phyloP scores from a whole-genome alignment of 92 coral and sea anemone genomes.

The Paragorgia papillata region DNA sequence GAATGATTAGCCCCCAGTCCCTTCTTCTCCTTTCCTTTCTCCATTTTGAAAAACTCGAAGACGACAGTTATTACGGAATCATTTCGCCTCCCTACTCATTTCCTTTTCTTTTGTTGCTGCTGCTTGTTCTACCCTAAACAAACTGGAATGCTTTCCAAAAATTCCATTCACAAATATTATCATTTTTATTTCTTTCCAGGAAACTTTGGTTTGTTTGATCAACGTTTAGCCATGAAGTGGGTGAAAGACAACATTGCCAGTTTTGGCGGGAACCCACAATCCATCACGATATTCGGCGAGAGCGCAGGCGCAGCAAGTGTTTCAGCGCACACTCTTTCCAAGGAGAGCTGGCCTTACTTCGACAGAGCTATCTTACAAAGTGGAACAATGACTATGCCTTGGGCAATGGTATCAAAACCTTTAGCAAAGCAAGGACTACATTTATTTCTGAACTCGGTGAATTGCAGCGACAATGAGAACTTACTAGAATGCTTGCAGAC shows the following conservation, averaged over 20 bases:
- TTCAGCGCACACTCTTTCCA: slow-evolving; percentile 17
- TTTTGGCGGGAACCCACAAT: slow-evolving; percentile 30
- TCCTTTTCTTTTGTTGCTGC: too few relatives aligned
- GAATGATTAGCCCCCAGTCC: too few relatives aligned
- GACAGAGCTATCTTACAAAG: slow-evolving; percentile 26
- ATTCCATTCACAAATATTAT: too few relatives aligned
- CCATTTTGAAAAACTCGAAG: too few relatives aligned
- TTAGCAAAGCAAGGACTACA: background rate
- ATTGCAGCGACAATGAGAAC: background rate
- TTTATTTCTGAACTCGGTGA: background rate
- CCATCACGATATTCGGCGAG: slow-evolving; percentile 27
- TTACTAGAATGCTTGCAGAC: background rate
- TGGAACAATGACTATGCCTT: slow-evolving; percentile 6
- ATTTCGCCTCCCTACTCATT: too few relatives aligned
- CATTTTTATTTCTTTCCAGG: background rate
- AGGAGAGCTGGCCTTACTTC: slow-evolving; percentile 16
- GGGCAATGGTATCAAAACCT: slow-evolving; percentile 3
- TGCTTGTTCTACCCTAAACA: too few relatives aligned
- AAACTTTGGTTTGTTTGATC: slow-evolving; percentile 32
- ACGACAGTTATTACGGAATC: too few relatives aligned
- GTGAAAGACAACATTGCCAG: slow-evolving; percentile 27
- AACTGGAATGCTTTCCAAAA: too few relatives aligned
- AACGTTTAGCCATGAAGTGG: slow-evolving; percentile 44
- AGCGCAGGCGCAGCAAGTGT: slow-evolving; percentile 32
- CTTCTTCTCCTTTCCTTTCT: too few relatives aligned